phyloP scores from a whole-genome alignment of 2,888 invertebrate genomes.

The Chalcosyrphus nemorum region DNA sequence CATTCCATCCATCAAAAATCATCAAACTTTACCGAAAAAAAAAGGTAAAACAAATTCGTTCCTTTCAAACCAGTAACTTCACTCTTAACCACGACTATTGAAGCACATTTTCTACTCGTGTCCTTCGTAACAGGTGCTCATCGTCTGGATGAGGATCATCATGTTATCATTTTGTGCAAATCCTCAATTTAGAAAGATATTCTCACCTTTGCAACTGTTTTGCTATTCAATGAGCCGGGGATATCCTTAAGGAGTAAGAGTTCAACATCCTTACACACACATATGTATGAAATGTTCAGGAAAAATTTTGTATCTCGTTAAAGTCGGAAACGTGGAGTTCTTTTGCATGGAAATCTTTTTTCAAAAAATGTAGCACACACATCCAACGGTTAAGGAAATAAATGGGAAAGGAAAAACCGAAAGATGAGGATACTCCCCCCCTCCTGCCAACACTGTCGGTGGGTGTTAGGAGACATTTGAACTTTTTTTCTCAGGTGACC shows the following conservation, averaged over 20 bases:
- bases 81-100: not conserved
- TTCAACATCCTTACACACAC: slow-evolving; percentile 31
- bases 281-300: not conserved
- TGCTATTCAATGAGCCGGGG: slow-evolving; percentile 64
- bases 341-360: too few species aligned
- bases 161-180: slow-evolving; percentile 62
- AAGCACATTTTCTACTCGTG: slow-evolving; percentile 17
- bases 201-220: slow-evolving; percentile 67
- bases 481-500: slow-evolving; percentile 45
- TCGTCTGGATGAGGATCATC: slow-evolving; percentile 52
- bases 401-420: not conserved
- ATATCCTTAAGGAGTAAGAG: slow-evolving; percentile 40
- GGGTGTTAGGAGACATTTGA: slow-evolving; percentile 14
- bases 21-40: slow-evolving; percentile 11
- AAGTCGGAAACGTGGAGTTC: slow-evolving; percentile 22
- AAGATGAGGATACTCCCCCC: not conserved
- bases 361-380: not conserved
- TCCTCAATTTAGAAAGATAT: slow-evolving; percentile 66
- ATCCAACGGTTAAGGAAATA: not conserved
- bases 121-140: slow-evolving; percentile 50
- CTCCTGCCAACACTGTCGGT: not conserved
- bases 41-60: slow-evolving; percentile 10
- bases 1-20: slow-evolving; percentile 32
- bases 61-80: slow-evolving; percentile 3
- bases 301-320: slow-evolving; percentile 51